Conservation (phyloP, 2,797 vertebrate genomes). For the Cynodonichthys magdalenae region DNA sequence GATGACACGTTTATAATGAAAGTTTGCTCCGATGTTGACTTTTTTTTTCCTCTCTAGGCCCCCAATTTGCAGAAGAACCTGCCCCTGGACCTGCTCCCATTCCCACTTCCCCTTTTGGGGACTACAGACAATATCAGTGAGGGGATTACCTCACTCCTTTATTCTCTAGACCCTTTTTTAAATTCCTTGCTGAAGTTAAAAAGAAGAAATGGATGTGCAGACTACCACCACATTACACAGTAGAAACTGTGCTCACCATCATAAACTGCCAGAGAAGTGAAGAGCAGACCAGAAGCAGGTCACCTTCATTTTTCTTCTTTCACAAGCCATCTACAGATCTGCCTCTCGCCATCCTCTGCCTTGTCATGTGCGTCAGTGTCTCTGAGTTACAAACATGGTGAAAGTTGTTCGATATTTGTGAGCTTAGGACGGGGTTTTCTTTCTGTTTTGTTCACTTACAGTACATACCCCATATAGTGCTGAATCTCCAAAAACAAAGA, state of each 20-base stretch:
- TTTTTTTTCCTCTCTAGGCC: conserved; percentile 77
- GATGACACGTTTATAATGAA: too few species aligned
- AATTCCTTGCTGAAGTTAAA: conserved; percentile 76
- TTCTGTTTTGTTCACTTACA: conserved; percentile 37
- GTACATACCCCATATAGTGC: conserved; percentile 26
- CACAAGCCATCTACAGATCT: conserved; percentile 62
- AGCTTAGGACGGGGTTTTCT: conserved; percentile 14
- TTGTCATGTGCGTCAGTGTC: conserved; percentile 58
- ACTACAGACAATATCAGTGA: conserved; percentile 95
- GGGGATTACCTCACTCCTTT: conserved; percentile 29
- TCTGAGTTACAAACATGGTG: conserved; percentile 32
- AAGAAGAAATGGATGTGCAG: conserved; percentile 55
- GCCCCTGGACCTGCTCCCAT: conserved; percentile 75
- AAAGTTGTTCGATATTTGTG: conserved; percentile 19
- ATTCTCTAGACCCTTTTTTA: conserved; percentile 66
- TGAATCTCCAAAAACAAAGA: conserved; percentile 32
- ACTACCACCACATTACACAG: conserved; percentile 42
- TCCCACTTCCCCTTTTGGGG: conserved; percentile 84
- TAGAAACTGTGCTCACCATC: conserved; percentile 35
- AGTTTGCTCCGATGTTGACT: background rate
- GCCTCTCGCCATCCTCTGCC: conserved; percentile 66
- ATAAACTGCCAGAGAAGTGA: conserved; percentile 53
- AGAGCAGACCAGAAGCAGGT: conserved; percentile 33
- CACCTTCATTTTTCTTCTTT: conserved; percentile 49
- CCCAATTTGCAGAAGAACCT: conserved; percentile 89